Percentiles rank a stretch among this genome's conserved stretches.
These are phyloP conservation scores for Chloropsis cyanopogon DNA, from an alignment of 2,113 vertebrate genomes.

Conservation along the genomic window DNA sequence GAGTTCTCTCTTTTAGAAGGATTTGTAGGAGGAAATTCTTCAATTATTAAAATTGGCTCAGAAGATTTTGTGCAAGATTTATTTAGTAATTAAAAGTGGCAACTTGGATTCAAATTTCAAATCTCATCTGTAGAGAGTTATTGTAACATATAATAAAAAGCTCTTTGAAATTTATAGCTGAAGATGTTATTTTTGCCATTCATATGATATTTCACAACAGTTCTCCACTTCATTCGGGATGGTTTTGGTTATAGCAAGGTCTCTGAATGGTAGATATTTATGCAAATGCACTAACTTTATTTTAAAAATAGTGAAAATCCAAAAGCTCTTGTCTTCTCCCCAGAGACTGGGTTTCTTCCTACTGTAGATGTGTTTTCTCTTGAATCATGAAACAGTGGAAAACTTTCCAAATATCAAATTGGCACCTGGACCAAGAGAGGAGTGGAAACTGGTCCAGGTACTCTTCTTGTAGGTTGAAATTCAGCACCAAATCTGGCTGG, in stretches of 20 bases:
- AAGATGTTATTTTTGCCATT: background rate
- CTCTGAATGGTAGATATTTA: background rate
- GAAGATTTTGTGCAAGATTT: conserved; percentile 25
- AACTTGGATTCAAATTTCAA: conserved; percentile 6
- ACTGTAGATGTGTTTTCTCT: background rate
- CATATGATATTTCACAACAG: background rate
- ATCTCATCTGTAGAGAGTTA: background rate
- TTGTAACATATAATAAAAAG: background rate
- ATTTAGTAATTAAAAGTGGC: conserved; percentile 33
- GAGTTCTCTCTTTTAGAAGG: background rate
- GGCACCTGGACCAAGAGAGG: background rate
- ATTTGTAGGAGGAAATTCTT: conserved; percentile 24
- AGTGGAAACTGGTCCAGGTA: background rate
- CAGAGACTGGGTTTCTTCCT: background rate
- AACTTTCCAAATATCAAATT: background rate
- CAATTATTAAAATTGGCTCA: conserved; percentile 2
- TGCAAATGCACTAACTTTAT: background rate
- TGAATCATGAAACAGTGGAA: background rate
- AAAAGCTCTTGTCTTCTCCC: background rate
- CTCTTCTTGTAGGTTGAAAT: background rate
- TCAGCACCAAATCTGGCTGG: background rate
- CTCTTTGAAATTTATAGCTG: background rate
- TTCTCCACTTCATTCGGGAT: background rate
- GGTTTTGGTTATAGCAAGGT: background rate
- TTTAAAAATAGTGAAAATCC: background rate